Conservation (phyloP, 2,797 vertebrate genomes). For the Danio kyathit region DNA sequence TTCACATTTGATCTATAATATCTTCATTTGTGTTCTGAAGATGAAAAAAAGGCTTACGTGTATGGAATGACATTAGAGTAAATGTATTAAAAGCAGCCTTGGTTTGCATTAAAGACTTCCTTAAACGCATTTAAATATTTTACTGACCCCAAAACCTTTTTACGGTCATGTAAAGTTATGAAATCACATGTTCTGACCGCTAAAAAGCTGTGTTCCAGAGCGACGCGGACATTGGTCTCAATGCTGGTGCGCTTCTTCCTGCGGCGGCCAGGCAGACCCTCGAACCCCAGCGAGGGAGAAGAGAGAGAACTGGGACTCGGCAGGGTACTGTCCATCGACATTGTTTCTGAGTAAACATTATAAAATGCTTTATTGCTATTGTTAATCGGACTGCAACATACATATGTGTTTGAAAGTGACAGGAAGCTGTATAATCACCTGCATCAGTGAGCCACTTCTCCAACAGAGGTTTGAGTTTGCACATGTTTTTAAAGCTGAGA, state of each 20-base stretch:
- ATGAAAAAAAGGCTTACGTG: too few species aligned
- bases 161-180: neutral
- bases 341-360: slow-evolving; percentile 81
- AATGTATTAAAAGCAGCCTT: neutral
- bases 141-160: neutral
- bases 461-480: slow-evolving; percentile 93
- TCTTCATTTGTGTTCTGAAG: too few species aligned
- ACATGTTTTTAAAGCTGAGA: slow-evolving; percentile 98
- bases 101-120: neutral
- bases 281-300: slow-evolving; percentile 87
- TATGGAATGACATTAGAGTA: too few species aligned
- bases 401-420: neutral
- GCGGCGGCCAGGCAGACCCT: slow-evolving; percentile 88
- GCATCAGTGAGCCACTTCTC: slow-evolving; percentile 95
- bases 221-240: slow-evolving; percentile 92
- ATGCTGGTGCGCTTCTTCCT: slow-evolving; percentile 97
- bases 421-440: slow-evolving; percentile 71
- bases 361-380: neutral
- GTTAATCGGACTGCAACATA: neutral
- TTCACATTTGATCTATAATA: too few species aligned
- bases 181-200: slow-evolving; percentile 77
- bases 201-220: slow-evolving; percentile 91
- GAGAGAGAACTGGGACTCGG: slow-evolving; percentile 89
- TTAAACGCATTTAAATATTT: neutral
- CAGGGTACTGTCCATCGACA: slow-evolving; percentile 92